A percentile compares a stretch with the other conserved stretches of the same genome.
Evolutionary conservation across 1,140 invertebrate species (phyloP).

Genomic region (Ceratina australensis): DNA sequence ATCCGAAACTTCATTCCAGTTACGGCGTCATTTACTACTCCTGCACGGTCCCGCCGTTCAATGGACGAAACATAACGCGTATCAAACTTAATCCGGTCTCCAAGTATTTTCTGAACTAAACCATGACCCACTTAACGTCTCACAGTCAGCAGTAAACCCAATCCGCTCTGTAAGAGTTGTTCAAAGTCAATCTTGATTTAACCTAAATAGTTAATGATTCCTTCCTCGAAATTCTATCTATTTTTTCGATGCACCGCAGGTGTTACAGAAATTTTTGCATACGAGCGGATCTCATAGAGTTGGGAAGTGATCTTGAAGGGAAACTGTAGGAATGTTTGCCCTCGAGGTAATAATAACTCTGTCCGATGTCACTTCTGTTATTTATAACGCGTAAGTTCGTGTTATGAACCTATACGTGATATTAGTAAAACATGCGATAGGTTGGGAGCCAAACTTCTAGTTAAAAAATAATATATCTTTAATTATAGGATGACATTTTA

Average conservation of each 20-base stretch:
- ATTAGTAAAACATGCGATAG: not conserved
- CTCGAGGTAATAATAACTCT: constrained; percentile 11
- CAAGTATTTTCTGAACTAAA: constrained; percentile 9
- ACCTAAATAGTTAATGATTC: constrained; percentile 12
- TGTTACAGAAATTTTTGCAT: no score
- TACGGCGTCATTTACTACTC: no score
- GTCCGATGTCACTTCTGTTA: not conserved
- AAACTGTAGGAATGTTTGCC: not conserved
- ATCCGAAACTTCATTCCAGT: no score
- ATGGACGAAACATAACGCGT: not conserved
- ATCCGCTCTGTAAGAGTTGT: constrained; percentile 3
- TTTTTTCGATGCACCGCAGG: not conserved
- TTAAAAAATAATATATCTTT: not conserved
- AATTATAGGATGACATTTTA: no score
- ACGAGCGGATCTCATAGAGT: not conserved
- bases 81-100: constrained; percentile 16
- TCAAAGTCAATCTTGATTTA: constrained; percentile 34
- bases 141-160: not conserved
- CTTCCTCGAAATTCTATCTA: not conserved
- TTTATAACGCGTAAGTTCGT: not conserved
- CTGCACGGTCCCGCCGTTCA: not conserved
- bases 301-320: not conserved
- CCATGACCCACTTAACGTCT: not conserved
- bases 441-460: not conserved
- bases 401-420: not conserved